Evolutionary conservation across 2,113 vertebrate genomes (phyloP).

Genomic region (Eira barbara): DNA sequence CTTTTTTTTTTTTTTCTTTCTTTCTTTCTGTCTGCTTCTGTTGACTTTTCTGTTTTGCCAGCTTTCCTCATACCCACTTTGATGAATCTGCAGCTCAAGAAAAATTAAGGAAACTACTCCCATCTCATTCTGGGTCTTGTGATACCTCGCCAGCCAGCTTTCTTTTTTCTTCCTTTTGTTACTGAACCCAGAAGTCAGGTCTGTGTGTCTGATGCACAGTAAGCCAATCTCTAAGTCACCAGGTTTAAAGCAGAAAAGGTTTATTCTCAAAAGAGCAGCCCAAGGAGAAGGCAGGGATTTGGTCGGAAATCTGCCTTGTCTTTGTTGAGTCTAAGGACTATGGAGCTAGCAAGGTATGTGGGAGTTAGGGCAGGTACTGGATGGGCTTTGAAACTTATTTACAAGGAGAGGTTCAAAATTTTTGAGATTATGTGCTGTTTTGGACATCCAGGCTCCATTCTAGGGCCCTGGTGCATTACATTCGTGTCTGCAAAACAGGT

Average conservation of each 20-base stretch:
- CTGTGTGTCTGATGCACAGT: neutral
- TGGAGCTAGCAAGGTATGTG: neutral
- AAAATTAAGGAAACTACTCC: neutral
- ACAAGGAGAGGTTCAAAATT: neutral
- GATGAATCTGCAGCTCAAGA: neutral
- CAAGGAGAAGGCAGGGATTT: neutral
- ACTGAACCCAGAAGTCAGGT: neutral
- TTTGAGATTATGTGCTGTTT: neutral
- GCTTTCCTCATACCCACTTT: neutral
- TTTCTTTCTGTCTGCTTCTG: neutral
- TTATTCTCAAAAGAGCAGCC: neutral
- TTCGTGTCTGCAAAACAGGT: neutral
- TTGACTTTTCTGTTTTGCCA: neutral
- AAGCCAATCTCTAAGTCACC: neutral
- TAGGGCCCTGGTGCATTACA: neutral
- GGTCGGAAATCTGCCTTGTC: neutral
- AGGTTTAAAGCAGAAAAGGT: neutral
- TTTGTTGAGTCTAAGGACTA: neutral
- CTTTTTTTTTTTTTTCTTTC: neutral
- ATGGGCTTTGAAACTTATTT: neutral
- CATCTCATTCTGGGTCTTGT: neutral
- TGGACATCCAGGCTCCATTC: neutral
- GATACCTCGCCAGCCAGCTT: neutral
- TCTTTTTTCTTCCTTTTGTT: neutral
- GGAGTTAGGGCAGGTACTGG: neutral